Conservation (phyloP, 1,140 invertebrate species). For the Drosophila miranda region DNA sequence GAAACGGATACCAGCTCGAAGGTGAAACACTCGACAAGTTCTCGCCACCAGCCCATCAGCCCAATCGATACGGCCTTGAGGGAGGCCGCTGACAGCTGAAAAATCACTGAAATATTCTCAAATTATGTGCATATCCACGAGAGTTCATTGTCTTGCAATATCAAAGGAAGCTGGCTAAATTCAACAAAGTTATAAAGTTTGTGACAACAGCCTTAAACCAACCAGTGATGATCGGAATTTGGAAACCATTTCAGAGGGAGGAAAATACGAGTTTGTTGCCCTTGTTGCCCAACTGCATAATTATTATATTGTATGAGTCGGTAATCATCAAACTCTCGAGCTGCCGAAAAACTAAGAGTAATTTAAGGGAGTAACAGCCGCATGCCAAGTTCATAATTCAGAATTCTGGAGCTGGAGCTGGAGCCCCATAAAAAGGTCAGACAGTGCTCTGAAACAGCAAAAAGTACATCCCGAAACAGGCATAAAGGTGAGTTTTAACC, state of each 20-base stretch:
- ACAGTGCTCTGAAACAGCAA: constrained; percentile 31
- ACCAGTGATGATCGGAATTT: not conserved
- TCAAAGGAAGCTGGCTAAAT: constrained; percentile 17
- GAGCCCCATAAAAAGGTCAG: constrained; percentile 41
- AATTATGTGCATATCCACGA: constrained; percentile 44
- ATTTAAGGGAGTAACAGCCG: constrained; percentile 25
- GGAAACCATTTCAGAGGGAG: no score
- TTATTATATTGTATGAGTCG: constrained; percentile 4
- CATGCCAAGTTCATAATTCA: constrained; percentile 29
- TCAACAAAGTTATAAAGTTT: not conserved
- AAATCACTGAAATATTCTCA: constrained; percentile 49
- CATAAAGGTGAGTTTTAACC: constrained; percentile 53
- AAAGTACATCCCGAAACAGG: constrained; percentile 22
- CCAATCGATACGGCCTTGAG: constrained; percentile 43
- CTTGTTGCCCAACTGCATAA: no score
- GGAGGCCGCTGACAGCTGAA: constrained; percentile 35
- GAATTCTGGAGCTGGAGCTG: constrained; percentile 3
- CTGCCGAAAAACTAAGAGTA: constrained; percentile 57
- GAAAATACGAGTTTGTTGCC: no score
- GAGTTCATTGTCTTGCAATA: constrained; percentile 40
- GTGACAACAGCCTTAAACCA: constrained; percentile 38
- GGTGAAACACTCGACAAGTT: constrained; percentile 27
- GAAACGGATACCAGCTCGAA: constrained; percentile 41
- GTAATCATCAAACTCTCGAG: constrained; percentile 21
- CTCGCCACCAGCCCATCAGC: constrained; percentile 4